These are phyloP conservation scores for Sitophilus oryzae DNA, from an alignment of 1,140 invertebrate genomes.

Conservation along the genomic window DNA sequence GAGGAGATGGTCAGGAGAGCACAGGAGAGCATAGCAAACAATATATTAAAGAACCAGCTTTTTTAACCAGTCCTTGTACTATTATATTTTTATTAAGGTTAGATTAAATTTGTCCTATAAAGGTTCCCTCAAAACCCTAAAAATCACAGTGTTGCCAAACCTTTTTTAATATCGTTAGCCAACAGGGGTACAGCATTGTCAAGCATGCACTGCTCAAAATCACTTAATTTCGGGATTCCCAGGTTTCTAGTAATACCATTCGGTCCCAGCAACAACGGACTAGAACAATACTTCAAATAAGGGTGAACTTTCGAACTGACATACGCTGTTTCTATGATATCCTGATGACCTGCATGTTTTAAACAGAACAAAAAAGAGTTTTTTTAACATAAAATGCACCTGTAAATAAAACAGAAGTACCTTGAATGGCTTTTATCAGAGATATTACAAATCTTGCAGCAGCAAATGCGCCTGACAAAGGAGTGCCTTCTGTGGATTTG, in stretches of 20 bases:
- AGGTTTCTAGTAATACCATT: slow-evolving; percentile 50
- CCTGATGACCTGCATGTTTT: slow-evolving; percentile 45
- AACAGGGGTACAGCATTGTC: slow-evolving; percentile 47
- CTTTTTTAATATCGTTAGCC: slow-evolving; percentile 48
- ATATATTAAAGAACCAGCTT: too few species aligned
- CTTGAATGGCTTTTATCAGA: slow-evolving; percentile 45
- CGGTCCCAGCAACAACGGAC: slow-evolving; percentile 43
- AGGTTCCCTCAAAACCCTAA: too few species aligned
- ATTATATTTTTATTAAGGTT: too few species aligned
- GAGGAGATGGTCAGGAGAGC: too few species aligned
- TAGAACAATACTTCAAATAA: slow-evolving; percentile 44
- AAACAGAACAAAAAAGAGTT: too few species aligned
- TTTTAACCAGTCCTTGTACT: too few species aligned
- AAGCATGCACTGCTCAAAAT: slow-evolving; percentile 51
- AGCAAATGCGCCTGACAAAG: slow-evolving; percentile 50
- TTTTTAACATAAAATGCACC: too few species aligned
- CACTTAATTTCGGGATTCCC: slow-evolving; percentile 49
- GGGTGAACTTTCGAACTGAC: slow-evolving; percentile 45
- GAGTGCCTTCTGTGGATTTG: slow-evolving; percentile 34
- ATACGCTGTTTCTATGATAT: slow-evolving; percentile 52
- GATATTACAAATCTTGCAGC: slow-evolving; percentile 54
- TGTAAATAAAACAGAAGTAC: slow-evolving; percentile 1
- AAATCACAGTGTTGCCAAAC: slow-evolving; percentile 43
- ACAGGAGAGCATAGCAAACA: too few species aligned
- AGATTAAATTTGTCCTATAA: too few species aligned